Evolutionary conservation across 2,888 invertebrate genomes (phyloP), one percentile per base, ranked within the genome.

Genomic region (Thereva unica): DNA sequence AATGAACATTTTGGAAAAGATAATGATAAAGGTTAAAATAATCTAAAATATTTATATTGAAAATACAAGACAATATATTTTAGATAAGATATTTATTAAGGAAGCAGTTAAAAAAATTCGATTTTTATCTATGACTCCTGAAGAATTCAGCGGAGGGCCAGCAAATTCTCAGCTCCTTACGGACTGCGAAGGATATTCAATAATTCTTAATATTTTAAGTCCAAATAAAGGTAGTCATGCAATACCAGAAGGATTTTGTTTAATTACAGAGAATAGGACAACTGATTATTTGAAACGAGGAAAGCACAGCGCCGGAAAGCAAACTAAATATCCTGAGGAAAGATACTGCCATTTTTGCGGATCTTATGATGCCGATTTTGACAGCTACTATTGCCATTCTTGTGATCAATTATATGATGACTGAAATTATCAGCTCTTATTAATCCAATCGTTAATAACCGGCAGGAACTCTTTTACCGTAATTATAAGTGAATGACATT

Each of bases 101-200:
- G 85, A 87, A 72, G 89, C 89, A 0, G 83, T 92, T 1, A 87
- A 87, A 75, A 90, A 92, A 80, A 88, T 93, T 68, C 85, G 23
- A 2, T 23, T 23, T 23, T 23, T 23, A 23, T 2, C 23, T 23
- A 23, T 23, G 23, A 23, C 23, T 0, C 90, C 92, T 0, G 88
- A 91, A 76, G 89, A 92, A 80, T 93, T 93, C 78, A 92, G 92
- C 0, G 90, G 90, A 74, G 91, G 91, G 0, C 91, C 92, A 0
- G 92, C 90, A 0, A 84, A 87, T 56, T 92, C 92, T 9, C 81
- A 84, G n/a, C 80, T 93, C 6, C 83, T 93, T 38, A 85, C 87
- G 0, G 88, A 91, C 77, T 85, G 90, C 1, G 93, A 93, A 76
- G 88, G 91, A 9, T 89, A 92, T 75, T 87, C 90, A 0, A 89